Evolutionary conservation across 2,797 vertebrate species (phyloP).

Genomic region (Philypnodon macrostomus): DNA sequence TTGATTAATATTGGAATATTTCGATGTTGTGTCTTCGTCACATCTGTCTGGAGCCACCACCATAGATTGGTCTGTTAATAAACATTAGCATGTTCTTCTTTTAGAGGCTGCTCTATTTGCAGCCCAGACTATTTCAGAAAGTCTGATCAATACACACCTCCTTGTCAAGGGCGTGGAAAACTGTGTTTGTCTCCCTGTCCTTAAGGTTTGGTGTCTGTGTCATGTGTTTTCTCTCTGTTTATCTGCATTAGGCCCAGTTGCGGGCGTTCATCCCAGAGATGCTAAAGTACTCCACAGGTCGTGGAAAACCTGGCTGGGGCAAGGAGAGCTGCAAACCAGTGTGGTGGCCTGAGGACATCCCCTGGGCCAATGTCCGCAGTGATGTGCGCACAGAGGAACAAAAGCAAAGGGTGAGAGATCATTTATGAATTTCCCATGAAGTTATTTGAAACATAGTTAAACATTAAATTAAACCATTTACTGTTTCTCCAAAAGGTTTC

Average conservation of each 20-base stretch:
- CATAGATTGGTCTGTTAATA: conserved; percentile 67
- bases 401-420: conserved; percentile 87
- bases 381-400: conserved; percentile 97
- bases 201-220: conserved; percentile 2
- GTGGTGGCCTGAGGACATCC: conserved; percentile 99
- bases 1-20: conserved; percentile 18
- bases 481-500: conserved; percentile 83
- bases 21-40: conserved; percentile 40
- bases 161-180: conserved; percentile 52
- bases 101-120: conserved; percentile 63
- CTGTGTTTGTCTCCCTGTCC: conserved; percentile 9
- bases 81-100: conserved; percentile 50
- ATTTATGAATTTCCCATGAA: too few species aligned
- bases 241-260: conserved; percentile 86
- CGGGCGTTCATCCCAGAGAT: conserved; percentile 98
- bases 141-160: conserved; percentile 55
- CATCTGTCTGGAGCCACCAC: conserved; percentile 57
- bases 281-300: conserved; percentile 97
- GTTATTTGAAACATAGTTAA: too few species aligned
- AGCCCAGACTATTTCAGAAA: conserved; percentile 46
- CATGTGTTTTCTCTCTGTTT: not conserved
- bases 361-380: conserved; percentile 97
- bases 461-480: too few species aligned
- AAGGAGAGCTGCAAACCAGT: conserved; percentile 98
- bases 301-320: conserved; percentile 98